Evolutionary conservation across 1,140 invertebrate species (phyloP), one percentile per base, ranked within the genome.

Genomic region (Lepidostoma basale): DNA sequence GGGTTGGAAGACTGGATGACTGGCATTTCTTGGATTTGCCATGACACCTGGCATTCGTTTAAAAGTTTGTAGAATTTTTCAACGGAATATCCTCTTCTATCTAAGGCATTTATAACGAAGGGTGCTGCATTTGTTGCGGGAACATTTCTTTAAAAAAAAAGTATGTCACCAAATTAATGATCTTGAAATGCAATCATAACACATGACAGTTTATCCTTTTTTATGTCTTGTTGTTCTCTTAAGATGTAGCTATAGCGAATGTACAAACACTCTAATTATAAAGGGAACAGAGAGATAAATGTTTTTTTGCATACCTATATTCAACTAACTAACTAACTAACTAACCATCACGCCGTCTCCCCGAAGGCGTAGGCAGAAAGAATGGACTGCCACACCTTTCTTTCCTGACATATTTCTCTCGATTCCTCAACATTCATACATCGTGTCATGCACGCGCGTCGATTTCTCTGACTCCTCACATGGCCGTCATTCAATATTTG

Each of bases 41-140:
- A 42, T 1, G 47, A 40, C 6, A 70, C 30, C 33, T 67, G 23
- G 47, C 66, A 68, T 10, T 68, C 44, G 16, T 68, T 23, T 16
- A 72, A 28, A 23, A 72, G 54, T 33, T 68, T 33, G 28, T 72
- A 52, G 40, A 72, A 72, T 26, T 68, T 49, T 42, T 23, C 18
- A 0, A 68, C 25, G 4, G 70, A 64, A 42, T 59, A 68, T 52
- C 70, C 70, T 54, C 45, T 59, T 28, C 56, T 23, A 28, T 72
- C 62, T 20, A 72, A 44, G 20, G 56, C 49, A n/a, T 65, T 72
- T 12, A 72, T 68, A 2, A 72, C 39, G 30, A 36, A 49, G 22
- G 49, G 49, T n/a, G 44, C 62, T 5, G 62, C 30, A 25, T 64
- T 63, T 25, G 45, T 40, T 52, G 36, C 52, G 3, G 47, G 54